Base-by-base conservation (phyloP, 2,888 invertebrate species). In the Acrobasis consociella region DNA sequence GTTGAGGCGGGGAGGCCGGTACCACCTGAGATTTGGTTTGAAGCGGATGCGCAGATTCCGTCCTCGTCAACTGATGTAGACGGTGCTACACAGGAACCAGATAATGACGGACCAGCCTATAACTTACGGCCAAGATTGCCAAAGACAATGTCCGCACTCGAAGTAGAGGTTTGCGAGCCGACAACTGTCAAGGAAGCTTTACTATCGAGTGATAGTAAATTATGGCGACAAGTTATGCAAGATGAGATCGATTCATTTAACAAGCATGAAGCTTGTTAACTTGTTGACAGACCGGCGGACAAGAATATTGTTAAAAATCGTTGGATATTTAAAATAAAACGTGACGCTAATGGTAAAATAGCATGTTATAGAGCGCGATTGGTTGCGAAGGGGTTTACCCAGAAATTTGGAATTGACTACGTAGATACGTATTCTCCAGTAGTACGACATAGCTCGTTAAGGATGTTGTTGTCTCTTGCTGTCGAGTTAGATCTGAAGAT, bases 91-190 rank as follows among this genome's bases (percentile, higher is more conserved):
- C 49, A 49, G 13, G 11, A 49, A 11, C 49, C 13, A 49, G n/a
- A 49, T 49, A 15, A 49, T 11, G 49, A 49, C 49, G 49, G 49
- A 49, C 49, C 49, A 49, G 49, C 49, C 49, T 49, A 49, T 49
- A 49, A 49, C 49, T 49, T 49, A 49, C 5, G 49, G 11, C 49
- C 49, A 49, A 49, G 49, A 49, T 49, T 49, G 15, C 49, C 49
- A 49, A 49, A 49, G 49, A 49, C 49, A 49, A 49, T 49, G 49
- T 49, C 49, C 49, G 49, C 49, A 49, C 49, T 49, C 11, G 49
- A 49, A 49, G n/a, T n/a, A n/a, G n/a, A n/a, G n/a, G n/a, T n/a
- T n/a, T n/a, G n/a, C n/a, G n/a, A n/a, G n/a, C n/a, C n/a, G n/a
- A n/a, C n/a, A n/a, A n/a, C n/a, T n/a, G n/a, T n/a, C n/a, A n/a